Conservation (phyloP, 2,888 invertebrate species). For the Napeogenes inachia region DNA sequence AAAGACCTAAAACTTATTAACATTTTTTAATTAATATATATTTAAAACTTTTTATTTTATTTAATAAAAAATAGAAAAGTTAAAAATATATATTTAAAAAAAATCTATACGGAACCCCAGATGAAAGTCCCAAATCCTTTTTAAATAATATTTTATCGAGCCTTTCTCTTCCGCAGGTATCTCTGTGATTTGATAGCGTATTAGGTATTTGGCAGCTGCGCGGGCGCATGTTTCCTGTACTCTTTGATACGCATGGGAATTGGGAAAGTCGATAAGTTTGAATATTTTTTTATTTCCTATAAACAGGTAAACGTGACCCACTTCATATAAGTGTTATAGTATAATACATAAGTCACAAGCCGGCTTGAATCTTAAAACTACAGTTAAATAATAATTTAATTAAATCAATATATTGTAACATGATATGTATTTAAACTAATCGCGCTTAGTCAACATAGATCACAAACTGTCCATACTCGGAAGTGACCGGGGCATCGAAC, state of each 20-base stretch:
- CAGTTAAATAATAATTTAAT: background rate
- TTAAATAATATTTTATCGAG: conserved; percentile 12
- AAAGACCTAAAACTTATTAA: too few species aligned
- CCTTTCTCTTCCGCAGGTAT: conserved; percentile 73
- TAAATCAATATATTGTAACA: conserved; percentile 25
- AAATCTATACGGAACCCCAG: background rate
- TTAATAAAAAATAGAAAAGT: too few species aligned
- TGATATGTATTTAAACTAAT: conserved; percentile 34
- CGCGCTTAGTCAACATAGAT: conserved; percentile 34
- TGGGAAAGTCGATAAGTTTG: conserved; percentile 22
- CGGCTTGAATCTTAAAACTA: too few species aligned
- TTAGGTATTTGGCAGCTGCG: conserved; percentile 53
- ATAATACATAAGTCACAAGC: too few species aligned
- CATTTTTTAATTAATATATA: too few species aligned
- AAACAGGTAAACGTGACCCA: conserved; percentile 25
- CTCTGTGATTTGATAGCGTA: conserved; percentile 45
- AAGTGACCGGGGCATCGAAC: conserved; percentile 60
- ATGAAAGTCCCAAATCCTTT: conserved; percentile 4
- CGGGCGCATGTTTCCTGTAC: conserved; percentile 46
- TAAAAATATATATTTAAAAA: conserved; percentile 34
- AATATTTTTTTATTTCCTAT: conserved; percentile 15
- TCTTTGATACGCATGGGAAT: conserved; percentile 48
- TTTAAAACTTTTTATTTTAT: too few species aligned
- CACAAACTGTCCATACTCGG: conserved; percentile 50
- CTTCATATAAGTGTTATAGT: conserved; percentile 8